Conservation (phyloP, 1,140 invertebrate species). For the Sarcophaga bullata region DNA sequence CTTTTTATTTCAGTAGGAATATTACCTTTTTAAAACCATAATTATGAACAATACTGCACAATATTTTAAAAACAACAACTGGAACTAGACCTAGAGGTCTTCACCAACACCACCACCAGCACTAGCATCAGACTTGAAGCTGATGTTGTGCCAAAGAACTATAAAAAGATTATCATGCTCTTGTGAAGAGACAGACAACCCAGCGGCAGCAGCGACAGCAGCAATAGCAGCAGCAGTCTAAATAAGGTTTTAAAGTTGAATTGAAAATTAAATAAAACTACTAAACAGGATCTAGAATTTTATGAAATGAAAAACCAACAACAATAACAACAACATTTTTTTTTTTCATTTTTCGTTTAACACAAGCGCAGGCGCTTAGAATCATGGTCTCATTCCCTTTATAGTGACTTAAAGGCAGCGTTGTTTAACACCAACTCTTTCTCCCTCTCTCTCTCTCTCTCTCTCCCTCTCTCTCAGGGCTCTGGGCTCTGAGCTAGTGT, state of each 20-base stretch:
- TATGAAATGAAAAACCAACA: background rate
- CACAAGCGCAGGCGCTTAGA: conserved; percentile 33
- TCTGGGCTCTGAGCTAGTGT: background rate
- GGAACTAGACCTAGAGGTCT: background rate
- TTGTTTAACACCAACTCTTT: background rate
- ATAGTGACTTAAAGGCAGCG: background rate
- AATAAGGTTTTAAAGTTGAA: conserved; percentile 21
- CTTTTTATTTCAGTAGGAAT: conserved; percentile 24
- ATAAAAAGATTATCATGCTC: background rate
- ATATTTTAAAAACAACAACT: conserved; percentile 19
- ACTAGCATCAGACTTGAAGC: background rate
- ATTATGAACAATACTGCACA: conserved; percentile 36
- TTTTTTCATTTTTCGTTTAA: background rate
- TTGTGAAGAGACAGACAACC: too few species aligned
- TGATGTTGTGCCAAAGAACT: background rate
- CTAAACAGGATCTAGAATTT: conserved; percentile 36
- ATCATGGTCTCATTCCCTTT: background rate
- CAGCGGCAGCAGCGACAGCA: background rate
- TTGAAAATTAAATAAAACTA: conserved; percentile 37
- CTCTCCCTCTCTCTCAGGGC: too few species aligned
- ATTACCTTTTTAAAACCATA: conserved; percentile 38
- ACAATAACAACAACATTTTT: background rate
- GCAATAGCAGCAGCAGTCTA: background rate
- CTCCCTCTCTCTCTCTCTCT: background rate
- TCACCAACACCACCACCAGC: background rate